Base-by-base conservation (phyloP, 2,113 vertebrate genomes). In the Pithys albifrons region DNA sequence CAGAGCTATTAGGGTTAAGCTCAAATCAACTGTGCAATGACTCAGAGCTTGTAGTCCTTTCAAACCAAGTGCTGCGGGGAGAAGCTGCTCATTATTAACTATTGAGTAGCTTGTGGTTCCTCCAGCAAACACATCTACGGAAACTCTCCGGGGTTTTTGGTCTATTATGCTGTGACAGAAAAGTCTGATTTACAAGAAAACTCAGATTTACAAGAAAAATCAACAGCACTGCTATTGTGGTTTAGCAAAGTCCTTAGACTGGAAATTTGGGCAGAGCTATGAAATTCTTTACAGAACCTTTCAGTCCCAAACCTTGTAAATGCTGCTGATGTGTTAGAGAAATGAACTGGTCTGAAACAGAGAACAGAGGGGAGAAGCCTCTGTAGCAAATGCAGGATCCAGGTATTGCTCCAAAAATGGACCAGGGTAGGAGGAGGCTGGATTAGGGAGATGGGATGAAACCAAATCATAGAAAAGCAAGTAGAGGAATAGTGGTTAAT, bases 1-100 rank as follows among this genome's bases (percentile, higher is more conserved):
- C 91, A 96, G 81, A 85, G 48, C 92, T 95, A 89, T 93, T 96
- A 95, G 95, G 85, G 95, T 97, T 93, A 97, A 97, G 85, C 94
- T 92, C 90, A 93, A 95, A 94, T 96, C 95, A 91, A 93, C 89
- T 92, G 75, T 75, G 81, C 84, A 46, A 35, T 97, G 96, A 97
- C 83, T 95, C 95, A 97, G 95, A 91, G 89, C 82, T 92, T 80
- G 81, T 76, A 93, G 93, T 70, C 70, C 76, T 97, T 94, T 95
- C 91, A 95, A 77, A 93, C 66, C 86, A 78, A 96, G 91, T 87
- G 91, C 31, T 93, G 87, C 22, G 58, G 91, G 65, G 55, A 92
- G 89, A 92, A 94, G 82, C 73, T 85, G 78, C 23, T 75, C 77
- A 22, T 95, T 92, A 80, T 97, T 96, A 97, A 97, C 94, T 58